Evolutionary conservation across 1,140 invertebrate genomes (phyloP), one percentile per base, ranked within the genome.

Genomic region (Atta texana): DNA sequence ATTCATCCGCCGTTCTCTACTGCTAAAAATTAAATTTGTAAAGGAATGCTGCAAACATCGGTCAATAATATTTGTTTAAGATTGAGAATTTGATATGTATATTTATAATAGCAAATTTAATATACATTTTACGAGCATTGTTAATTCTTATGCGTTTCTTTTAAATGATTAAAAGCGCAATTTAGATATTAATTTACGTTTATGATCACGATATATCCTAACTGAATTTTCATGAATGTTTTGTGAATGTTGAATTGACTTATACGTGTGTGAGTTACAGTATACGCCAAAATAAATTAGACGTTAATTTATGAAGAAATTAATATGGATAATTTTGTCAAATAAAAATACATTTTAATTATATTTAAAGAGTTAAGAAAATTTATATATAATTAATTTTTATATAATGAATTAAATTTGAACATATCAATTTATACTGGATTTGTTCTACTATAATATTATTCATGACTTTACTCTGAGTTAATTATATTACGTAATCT

Each of bases 31-130:
- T 94, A 94, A 94, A 94, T 90, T 93, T 77, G 91, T 93, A 93
- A 94, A 91, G 91, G 90, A 88, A 88, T 61, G 21, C 49, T 85
- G 31, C 39, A 74, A 72, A 66, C 63, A 53, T 44, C 39, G 59
- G 28, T 55, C 68, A 69, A 94, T 94, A 94, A 92, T 94, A 94
- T 94, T 94, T 91, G 92, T 90, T 89, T 91, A 91, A 95, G 94
- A 95, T 94, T 94, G 94, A 94, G 94, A 94, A 94, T 92, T 94
- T 93, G 90, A 93, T 88, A 93, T 94, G 92, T 92, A 94, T 94
- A 95, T 94, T 94, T 93, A 94, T 94, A 90, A 74, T 64, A 39
- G 63, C 31, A 75, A 87, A 84, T 95, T 95, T 94, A 93, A 95
- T 94, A 94, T 93, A 93, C 93, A 93, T 94, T 95, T 95, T 94